Evolutionary conservation across 2,797 vertebrate genomes (phyloP), one percentile per base, ranked within the genome.

Genomic region (Adelosebastes latens): DNA sequence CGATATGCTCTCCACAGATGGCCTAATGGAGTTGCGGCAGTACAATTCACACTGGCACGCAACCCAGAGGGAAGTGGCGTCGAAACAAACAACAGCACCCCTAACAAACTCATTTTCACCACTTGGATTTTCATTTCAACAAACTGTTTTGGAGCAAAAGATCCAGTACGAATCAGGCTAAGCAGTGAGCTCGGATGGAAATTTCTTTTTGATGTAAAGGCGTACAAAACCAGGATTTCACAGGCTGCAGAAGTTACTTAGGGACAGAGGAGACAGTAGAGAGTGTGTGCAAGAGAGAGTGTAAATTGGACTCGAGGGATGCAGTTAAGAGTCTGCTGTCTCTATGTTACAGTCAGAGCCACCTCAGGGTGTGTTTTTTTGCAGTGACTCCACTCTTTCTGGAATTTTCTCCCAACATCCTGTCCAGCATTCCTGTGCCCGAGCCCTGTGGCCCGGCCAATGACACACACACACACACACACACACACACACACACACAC

Each of bases 331-430:
- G 22, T 71, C 2, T 60, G 10, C 32, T 68, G 79, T 72, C 42
- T 85, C 64, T 29, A 12, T 56, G 64, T 67, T 84, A 22, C 82
- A 72, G 61, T 85, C 63, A 52, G 53, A 79, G 55, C 20, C 61
- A 86, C 79, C 84, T 87, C 75, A 71, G 85, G 64, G 65, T 67
- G 65, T 83, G 49, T 85, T 79, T 82, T 81, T 78, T 24, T 61
- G 42, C 79, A 49, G 75, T 8, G 31, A 77, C 69, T 87, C 56
- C 2, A 65, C 73, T 87, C 66, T 86, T 91, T 85, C 82, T 88
- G 90, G 91, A 92, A 89, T 93, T 90, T 89, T 93, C 83, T 87
- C 75, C 83, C 79, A 84, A 81, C 92, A 92, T 94, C 92, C 93
- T 94, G 91, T 91, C 85, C 71, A 22, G 90, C 92, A 93, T 94